Evolutionary conservation across 2,113 vertebrate genomes (phyloP).

Genomic region (Heterotilapia buettikoferi): DNA sequence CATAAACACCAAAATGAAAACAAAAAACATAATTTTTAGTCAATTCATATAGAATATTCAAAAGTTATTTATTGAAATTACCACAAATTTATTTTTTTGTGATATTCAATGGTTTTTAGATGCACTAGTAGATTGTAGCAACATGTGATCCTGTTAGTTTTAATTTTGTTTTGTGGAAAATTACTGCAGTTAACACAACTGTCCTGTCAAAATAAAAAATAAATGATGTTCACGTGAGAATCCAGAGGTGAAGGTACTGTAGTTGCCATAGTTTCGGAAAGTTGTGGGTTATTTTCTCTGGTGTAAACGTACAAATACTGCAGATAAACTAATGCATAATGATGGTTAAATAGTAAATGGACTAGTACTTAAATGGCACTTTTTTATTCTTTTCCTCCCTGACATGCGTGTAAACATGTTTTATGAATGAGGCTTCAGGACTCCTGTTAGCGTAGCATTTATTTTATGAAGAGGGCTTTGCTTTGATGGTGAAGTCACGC

Average conservation of each 20-base stretch:
- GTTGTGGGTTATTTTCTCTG: not conserved
- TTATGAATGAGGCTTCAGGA: not conserved
- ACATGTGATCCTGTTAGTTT: not conserved
- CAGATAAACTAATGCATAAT: fast-evolving
- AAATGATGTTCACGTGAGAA: not conserved
- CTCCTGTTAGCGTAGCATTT: not conserved
- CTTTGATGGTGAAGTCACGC: not conserved
- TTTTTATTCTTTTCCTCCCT: not conserved
- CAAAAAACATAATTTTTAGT: fast-evolving
- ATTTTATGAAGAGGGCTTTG: not conserved
- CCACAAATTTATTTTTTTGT: not conserved
- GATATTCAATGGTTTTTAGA: fast-evolving
- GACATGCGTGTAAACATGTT: not conserved
- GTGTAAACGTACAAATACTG: not conserved
- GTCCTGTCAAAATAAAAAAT: not conserved
- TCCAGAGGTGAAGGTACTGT: fast-evolving
- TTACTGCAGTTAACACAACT: fast-evolving
- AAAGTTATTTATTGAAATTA: not conserved
- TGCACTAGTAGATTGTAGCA: not conserved
- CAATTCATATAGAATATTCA: not conserved
- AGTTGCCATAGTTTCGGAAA: not conserved
- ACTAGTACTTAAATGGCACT: not conserved
- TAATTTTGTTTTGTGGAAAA: not conserved
- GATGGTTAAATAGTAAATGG: not conserved
- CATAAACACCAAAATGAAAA: not conserved